Base-by-base conservation (phyloP, 2,888 invertebrate genomes). In the Gisinianus flammeolus region DNA sequence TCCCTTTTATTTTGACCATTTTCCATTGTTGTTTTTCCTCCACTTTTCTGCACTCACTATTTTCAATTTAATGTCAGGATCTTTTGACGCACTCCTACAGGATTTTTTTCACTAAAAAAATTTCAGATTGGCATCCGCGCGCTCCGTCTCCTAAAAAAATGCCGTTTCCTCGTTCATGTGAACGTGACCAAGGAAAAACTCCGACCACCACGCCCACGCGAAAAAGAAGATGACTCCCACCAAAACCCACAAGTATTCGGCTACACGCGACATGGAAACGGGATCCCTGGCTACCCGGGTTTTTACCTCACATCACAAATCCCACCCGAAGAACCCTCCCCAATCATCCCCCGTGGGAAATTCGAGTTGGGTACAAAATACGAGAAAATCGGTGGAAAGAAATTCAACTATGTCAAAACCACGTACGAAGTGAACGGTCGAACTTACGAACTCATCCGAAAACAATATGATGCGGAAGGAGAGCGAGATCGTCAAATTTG, bases 111-210 rank as follows among this genome's bases (percentile, higher is more conserved):
- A n/a, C n/a, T n/a, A n/a, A n/a, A n/a, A n/a, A n/a, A n/a, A n/a
- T n/a, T n/a, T n/a, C n/a, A 76, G 76, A 52, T 76, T 1, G 56
- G 56, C 16, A 16, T 68, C 6, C 5, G 33, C 0, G 76, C 68
- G 0, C 69, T 76, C 3, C n/a, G 76, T 4, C 24, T 56, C 2
- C 24, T 76, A 0, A 44, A 54, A n/a, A n/a, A n/a, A 4, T 76
- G 76, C 30, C 68, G 58, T 2, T 76, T 68, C 76, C 68, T 76
- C 12, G 76, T 76, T 6, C 58, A 76, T 22, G 76, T 76, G 3
- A 68, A 35, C 31, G 69, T 76, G 5, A 76, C 76, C 8, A 68
- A 76, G 16, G 76, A 68, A 1, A 54, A 69, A 19, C 19, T 44
- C 12, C 31, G 52, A 68, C 70, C 70, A 26, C 70, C 52, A 2